Percentiles rank a stretch among this genome's conserved stretches.
These are phyloP conservation scores for Trachythela sp. DNA, from an alignment of 64 coral and sea anemone species.

Conservation along the genomic window DNA sequence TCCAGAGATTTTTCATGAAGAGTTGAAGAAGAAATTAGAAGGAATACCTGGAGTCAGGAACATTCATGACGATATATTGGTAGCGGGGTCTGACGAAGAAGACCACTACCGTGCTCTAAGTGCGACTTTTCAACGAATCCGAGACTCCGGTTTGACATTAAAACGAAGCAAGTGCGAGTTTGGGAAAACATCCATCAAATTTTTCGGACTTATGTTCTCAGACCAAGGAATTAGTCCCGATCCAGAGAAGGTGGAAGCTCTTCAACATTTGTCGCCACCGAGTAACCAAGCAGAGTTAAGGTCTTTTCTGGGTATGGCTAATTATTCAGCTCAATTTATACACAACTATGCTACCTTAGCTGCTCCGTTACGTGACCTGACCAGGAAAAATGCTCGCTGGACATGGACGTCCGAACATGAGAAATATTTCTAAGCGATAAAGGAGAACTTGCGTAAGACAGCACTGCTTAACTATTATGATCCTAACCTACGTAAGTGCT, in stretches of 20 bases:
- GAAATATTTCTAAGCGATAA: neutral
- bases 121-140: slow-evolving; percentile 31
- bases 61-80: slow-evolving; percentile 2
- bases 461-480: no score
- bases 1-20: neutral
- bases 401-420: neutral
- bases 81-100: slow-evolving; percentile 15
- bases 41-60: neutral
- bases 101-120: slow-evolving; percentile 26
- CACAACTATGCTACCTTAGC: neutral
- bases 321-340: neutral
- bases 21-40: neutral
- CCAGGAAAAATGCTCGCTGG: neutral
- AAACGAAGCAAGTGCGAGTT: slow-evolving; percentile 26
- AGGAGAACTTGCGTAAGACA: neutral
- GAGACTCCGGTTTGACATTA: neutral
- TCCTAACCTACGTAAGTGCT: no score
- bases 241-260: no score
- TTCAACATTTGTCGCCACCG: no score
- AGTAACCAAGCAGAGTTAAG: no score
- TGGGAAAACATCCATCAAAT: slow-evolving; percentile 14
- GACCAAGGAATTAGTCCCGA: neutral
- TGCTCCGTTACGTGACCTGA: neutral
- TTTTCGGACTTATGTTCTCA: neutral
- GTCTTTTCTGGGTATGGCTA: no score